Evolutionary conservation across 2,113 vertebrate genomes (phyloP).

Genomic region (Lophotis ruficrista): DNA sequence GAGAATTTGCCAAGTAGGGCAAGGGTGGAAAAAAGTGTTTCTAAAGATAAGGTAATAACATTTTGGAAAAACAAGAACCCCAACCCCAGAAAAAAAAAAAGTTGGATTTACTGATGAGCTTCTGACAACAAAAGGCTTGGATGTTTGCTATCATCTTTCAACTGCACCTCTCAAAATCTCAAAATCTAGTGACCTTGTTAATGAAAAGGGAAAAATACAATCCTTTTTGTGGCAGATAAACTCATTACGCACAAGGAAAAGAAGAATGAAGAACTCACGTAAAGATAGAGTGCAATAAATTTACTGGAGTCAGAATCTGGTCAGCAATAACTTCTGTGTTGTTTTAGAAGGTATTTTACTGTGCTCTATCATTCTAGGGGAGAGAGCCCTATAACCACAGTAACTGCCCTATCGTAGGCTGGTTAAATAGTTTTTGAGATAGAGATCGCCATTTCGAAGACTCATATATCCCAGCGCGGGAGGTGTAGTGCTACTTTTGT

Average conservation of each 20-base stretch:
- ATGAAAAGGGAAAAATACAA: background rate
- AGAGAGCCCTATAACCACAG: slow-evolving; percentile 49
- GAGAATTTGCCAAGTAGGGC: background rate
- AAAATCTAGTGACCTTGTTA: background rate
- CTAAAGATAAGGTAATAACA: background rate
- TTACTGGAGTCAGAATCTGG: background rate
- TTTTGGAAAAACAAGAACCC: background rate
- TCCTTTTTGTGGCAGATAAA: background rate
- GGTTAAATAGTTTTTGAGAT: slow-evolving; percentile 69
- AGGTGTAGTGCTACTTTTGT: background rate
- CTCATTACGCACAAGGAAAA: background rate
- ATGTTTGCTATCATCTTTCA: background rate
- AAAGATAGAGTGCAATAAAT: slow-evolving; percentile 30
- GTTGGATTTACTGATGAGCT: background rate
- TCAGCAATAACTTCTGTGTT: slow-evolving; percentile 39
- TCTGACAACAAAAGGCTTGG: background rate
- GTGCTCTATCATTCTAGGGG: slow-evolving; percentile 22
- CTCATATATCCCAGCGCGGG: slow-evolving; percentile 37
- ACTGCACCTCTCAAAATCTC: background rate
- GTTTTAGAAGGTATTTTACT: slow-evolving; percentile 42
- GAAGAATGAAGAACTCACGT: background rate
- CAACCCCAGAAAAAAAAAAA: background rate
- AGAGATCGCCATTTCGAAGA: slow-evolving; percentile 62
- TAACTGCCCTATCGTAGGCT: slow-evolving; percentile 42
- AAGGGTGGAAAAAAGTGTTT: background rate